Conservation (phyloP, 92 coral and sea anemone species). For the Hydrozoanthus gracilis region DNA sequence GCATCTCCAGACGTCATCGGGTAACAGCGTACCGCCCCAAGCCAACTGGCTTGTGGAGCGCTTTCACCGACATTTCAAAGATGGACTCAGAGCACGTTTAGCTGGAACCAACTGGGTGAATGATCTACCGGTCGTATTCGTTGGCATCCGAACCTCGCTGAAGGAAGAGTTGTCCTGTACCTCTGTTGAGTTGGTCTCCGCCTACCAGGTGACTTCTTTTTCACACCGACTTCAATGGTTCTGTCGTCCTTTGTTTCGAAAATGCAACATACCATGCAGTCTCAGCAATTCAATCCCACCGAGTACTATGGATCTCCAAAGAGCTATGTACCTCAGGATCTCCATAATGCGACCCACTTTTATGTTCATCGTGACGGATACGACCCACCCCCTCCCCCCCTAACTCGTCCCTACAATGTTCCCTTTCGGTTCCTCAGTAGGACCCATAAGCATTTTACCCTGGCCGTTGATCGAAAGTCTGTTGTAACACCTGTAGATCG, state of each 20-base stretch:
- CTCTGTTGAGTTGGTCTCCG: slow-evolving; percentile 57
- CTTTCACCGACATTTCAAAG: slow-evolving; percentile 58
- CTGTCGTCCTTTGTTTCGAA: no score
- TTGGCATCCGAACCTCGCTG: slow-evolving; percentile 54
- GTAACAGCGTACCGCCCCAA: slow-evolving; percentile 69
- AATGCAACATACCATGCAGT: slow-evolving; percentile 47
- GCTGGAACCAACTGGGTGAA: slow-evolving; percentile 44
- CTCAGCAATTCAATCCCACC: slow-evolving; percentile 39
- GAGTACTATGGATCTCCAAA: slow-evolving; percentile 23
- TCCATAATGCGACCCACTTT: slow-evolving; percentile 50
- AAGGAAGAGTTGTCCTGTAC: slow-evolving; percentile 61
- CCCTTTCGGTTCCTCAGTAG: slow-evolving; percentile 53
- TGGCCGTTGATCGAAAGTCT: slow-evolving; percentile 48
- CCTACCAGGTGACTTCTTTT: slow-evolving; percentile 65
- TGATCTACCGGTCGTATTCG: slow-evolving; percentile 57
- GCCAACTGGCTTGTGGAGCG: slow-evolving; percentile 65
- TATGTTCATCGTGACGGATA: slow-evolving; percentile 51
- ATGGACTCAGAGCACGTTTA: slow-evolving; percentile 47
- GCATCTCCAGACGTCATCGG: slow-evolving; percentile 57
- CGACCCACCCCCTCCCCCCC: slow-evolving; percentile 46
- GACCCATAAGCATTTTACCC: slow-evolving; percentile 58
- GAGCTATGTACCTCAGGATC: slow-evolving; percentile 35
- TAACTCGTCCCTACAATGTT: slow-evolving; percentile 58
- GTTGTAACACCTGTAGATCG: slow-evolving; percentile 52
- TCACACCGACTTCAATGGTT: not conserved